Percentiles rank a stretch among this genome's conserved stretches.
phyloP scores from a whole-genome alignment of 2,113 vertebrate genomes.

The Polyodon spathula region DNA sequence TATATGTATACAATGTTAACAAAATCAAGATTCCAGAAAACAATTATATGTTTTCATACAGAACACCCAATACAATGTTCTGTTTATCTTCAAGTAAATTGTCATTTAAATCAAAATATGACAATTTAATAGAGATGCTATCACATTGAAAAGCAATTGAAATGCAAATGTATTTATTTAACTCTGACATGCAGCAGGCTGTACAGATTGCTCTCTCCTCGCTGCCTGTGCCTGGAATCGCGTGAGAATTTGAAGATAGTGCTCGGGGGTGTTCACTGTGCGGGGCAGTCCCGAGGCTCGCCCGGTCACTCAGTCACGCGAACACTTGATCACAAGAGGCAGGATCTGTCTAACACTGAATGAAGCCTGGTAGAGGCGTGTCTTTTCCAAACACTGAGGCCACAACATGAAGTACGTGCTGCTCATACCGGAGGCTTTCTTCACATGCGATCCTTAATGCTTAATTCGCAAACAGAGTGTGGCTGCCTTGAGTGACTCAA shows the following conservation, averaged over 20 bases:
- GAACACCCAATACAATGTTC: background rate
- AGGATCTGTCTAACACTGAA: conserved; percentile 55
- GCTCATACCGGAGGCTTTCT: too few species aligned
- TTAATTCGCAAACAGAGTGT: too few species aligned
- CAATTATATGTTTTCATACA: too few species aligned
- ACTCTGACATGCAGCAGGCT: background rate
- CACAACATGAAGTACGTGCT: too few species aligned
- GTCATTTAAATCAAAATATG: background rate
- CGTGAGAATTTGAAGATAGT: conserved; percentile 54
- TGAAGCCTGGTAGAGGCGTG: conserved; percentile 46
- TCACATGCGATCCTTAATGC: too few species aligned
- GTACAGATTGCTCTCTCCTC: conserved; percentile 1
- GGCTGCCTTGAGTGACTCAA: too few species aligned
- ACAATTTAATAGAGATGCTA: too few species aligned
- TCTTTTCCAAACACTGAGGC: conserved; percentile 40
- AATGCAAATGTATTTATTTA: background rate
- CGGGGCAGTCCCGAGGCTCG: conserved; percentile 61
- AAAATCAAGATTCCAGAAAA: too few species aligned
- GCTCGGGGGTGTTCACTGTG: conserved; percentile 51
- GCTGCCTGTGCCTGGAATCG: conserved; percentile 40
- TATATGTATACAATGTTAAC: too few species aligned
- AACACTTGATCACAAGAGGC: conserved; percentile 53
- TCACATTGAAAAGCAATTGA: background rate
- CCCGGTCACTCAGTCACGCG: conserved; percentile 59
- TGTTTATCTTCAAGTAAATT: background rate